Percentiles rank a stretch among this genome's conserved stretches.
Conservation (phyloP, 1,140 invertebrate species). For the Oryctes rhinoceros region DNA sequence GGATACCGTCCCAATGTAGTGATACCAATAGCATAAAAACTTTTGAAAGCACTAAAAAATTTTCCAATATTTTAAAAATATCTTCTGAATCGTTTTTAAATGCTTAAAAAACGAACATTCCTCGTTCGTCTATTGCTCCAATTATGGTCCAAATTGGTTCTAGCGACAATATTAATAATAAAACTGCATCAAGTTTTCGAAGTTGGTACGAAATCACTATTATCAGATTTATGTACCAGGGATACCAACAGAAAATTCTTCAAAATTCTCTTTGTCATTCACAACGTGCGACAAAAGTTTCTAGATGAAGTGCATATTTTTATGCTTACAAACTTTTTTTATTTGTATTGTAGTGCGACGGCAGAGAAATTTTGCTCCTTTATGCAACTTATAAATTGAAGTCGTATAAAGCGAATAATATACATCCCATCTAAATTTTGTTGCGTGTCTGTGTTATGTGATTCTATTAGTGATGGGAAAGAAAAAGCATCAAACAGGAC, state of each 20-base stretch:
- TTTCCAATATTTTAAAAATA: too few relatives aligned
- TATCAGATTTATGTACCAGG: background rate
- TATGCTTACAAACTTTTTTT: background rate
- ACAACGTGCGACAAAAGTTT: slow-evolving; percentile 14
- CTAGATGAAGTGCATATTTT: background rate
- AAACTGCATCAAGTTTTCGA: too few relatives aligned
- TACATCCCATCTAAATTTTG: background rate
- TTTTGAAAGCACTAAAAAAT: too few relatives aligned
- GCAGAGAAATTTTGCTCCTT: background rate
- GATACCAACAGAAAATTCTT: background rate
- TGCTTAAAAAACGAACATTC: too few relatives aligned
- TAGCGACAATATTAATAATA: too few relatives aligned
- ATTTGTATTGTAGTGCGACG: background rate
- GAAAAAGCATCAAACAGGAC: slow-evolving; percentile 72
- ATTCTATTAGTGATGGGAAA: slow-evolving; percentile 62
- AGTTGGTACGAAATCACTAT: too few relatives aligned
- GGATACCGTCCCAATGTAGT: too few relatives aligned
- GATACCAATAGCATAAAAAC: too few relatives aligned
- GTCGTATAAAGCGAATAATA: background rate
- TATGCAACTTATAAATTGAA: background rate
- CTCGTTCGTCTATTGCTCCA: too few relatives aligned
- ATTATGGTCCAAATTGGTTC: too few relatives aligned
- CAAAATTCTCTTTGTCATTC: slow-evolving; percentile 22
- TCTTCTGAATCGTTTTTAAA: too few relatives aligned
- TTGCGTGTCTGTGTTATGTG: slow-evolving; percentile 11